A percentile compares a stretch with the other conserved stretches of the same genome.
Evolutionary conservation across 1,140 invertebrate genomes (phyloP).

Genomic region (Psilanteris sp.): DNA sequence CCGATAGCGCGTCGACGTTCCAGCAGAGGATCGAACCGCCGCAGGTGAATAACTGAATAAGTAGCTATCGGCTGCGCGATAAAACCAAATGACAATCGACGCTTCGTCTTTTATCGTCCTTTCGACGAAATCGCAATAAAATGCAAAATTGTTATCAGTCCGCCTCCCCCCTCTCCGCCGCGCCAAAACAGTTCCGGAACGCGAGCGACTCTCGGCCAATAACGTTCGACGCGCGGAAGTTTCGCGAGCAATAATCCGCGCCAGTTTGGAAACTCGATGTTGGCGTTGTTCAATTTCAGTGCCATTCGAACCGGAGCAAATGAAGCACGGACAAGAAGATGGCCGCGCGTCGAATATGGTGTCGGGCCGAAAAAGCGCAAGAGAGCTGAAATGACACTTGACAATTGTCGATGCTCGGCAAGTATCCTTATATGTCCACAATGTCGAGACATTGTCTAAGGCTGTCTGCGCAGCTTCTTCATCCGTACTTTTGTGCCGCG

Average conservation of each 20-base stretch:
- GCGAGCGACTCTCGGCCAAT: no score
- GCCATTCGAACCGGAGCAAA: no score
- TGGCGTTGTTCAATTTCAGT: no score
- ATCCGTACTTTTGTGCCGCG: slow-evolving; percentile 39
- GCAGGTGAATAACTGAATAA: slow-evolving; percentile 10
- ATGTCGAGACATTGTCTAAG: slow-evolving; percentile 68
- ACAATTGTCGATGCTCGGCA: slow-evolving; percentile 41
- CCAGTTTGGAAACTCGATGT: no score
- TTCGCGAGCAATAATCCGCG: no score
- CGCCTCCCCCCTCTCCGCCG: no score
- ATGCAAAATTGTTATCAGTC: slow-evolving; percentile 21
- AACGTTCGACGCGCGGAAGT: no score
- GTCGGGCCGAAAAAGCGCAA: slow-evolving; percentile 1
- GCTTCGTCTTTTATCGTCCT: not conserved
- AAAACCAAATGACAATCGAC: slow-evolving; percentile 27
- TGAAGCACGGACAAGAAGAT: not conserved
- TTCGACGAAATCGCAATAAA: slow-evolving; percentile 25
- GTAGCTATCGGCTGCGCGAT: slow-evolving; percentile 13
- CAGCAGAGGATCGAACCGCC: slow-evolving; percentile 9
- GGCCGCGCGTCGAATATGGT: not conserved
- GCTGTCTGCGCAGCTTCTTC: slow-evolving; percentile 29
- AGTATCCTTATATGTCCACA: slow-evolving; percentile 71
- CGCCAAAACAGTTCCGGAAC: no score
- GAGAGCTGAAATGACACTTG: slow-evolving; percentile 23
- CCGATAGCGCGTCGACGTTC: not conserved